Base-by-base conservation (phyloP, 2,797 vertebrate genomes). In the Tachyglossus aculeatus region DNA sequence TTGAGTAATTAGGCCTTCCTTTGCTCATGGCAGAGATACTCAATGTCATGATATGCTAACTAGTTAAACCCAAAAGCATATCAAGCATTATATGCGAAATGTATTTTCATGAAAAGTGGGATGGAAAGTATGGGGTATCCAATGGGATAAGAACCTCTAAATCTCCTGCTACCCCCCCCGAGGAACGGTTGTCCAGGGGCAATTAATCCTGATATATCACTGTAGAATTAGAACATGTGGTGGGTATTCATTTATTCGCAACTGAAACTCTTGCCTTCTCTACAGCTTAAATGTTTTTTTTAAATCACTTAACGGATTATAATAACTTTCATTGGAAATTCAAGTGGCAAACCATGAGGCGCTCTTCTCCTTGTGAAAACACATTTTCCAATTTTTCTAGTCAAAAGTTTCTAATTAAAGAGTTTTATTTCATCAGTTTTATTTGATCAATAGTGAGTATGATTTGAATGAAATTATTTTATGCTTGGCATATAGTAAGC, bases 1-100 rank as follows among this genome's bases (percentile, higher is more conserved):
- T 93, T 92, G 90, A 90, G 92, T 92, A 89, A 87, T 93, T 93
- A 92, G 86, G 91, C 90, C 91, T 93, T 91, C 80, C 80, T 88
- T n/a, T 62, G 61, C 86, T 91, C 91, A 94, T 94, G 91, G 80
- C 92, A 93, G 91, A 94, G 52, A 74, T 55, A 34, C 32, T 14
- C 68, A 90, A 92, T n/a, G n/a, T n/a, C n/a, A n/a, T n/a, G n/a
- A n/a, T n/a, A n/a, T n/a, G n/a, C n/a, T n/a, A n/a, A n/a, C n/a
- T n/a, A n/a, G n/a, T n/a, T n/a, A n/a, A n/a, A n/a, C n/a, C n/a
- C n/a, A n/a, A n/a, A n/a, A n/a, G n/a, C n/a, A n/a, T n/a, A n/a
- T n/a, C n/a, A n/a, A n/a, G n/a, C n/a, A n/a, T n/a, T n/a, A n/a
- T n/a, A 94, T 94, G 93, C 93, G 94, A 92, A 77, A 50, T 82